phyloP scores from a whole-genome alignment of 92 coral and sea anemone genomes.

The Pocillopora grandis region DNA sequence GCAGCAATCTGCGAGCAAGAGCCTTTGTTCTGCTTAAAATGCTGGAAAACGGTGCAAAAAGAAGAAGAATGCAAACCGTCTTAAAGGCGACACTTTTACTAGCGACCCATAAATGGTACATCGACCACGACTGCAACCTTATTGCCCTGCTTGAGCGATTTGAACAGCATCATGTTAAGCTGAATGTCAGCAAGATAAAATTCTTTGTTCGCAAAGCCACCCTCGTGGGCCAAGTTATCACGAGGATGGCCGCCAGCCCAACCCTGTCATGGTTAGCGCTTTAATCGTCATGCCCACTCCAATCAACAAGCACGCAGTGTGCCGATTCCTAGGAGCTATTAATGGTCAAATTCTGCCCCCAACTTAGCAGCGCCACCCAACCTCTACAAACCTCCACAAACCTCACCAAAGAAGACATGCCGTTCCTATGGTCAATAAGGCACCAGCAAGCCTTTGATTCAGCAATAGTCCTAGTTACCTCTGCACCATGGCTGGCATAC shows the following conservation, averaged over 20 bases:
- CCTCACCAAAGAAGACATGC: not conserved
- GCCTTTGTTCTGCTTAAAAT: too few relatives aligned
- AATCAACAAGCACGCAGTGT: constrained; percentile 26
- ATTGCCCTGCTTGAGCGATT: constrained; percentile 36
- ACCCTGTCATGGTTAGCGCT: constrained; percentile 31
- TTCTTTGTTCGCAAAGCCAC: constrained; percentile 27
- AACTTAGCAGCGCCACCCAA: too few relatives aligned
- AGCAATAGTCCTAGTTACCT: constrained; percentile 48
- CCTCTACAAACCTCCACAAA: too few relatives aligned
- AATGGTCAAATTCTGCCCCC: constrained; percentile 31
- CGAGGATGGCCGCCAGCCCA: constrained; percentile 51
- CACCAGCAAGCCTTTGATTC: constrained; percentile 46
- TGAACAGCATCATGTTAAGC: constrained; percentile 35
- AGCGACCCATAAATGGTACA: not conserved
- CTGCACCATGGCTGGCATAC: constrained; percentile 54
- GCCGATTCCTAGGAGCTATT: constrained; percentile 49
- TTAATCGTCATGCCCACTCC: constrained; percentile 26
- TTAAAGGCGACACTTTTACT: too few relatives aligned
- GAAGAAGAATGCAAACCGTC: too few relatives aligned
- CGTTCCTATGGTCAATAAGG: constrained; percentile 46
- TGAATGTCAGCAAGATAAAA: constrained; percentile 32
- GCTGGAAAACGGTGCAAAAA: too few relatives aligned
- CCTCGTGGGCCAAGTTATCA: constrained; percentile 54
- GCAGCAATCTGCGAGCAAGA: too few relatives aligned
- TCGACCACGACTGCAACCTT: constrained; percentile 29